Base-by-base conservation (phyloP, 2,888 invertebrate genomes). In the Formica aserva region DNA sequence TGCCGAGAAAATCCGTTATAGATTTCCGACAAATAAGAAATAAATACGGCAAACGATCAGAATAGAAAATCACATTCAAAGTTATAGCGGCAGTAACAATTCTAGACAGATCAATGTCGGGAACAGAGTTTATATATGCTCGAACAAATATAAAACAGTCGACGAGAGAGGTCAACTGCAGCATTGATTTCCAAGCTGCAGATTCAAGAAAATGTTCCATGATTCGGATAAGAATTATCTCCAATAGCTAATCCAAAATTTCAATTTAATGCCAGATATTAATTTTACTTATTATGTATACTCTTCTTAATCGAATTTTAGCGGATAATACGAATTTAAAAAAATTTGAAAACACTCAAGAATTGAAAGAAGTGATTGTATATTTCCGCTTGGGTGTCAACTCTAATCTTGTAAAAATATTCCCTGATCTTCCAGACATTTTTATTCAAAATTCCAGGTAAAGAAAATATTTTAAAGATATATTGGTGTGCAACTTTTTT, bases 11-110 rank as follows among this genome's bases (percentile, higher is more conserved):
- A 57, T 38, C 1, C 26, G 26, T 72, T 26, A 26, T 15, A 13
- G 15, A 71, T 38, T 57, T 72, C 8, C 57, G 38, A 57, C 57
- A 57, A 72, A 57, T 38, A 72, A 57, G 18, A 72, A 72, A 57
- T 57, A 38, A 72, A 72, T 15, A 38, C 18, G 57, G 18, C 72
- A 57, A 57, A 57, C 2, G 18, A 71, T 71, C 71, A 15, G 15
- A 71, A 22, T 22, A 35, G 35, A 6, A 55, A 11, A 1, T 57
- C 26, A 35, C 18, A 38, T 57, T 38, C 57, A 3, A 57, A 11
- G 3, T 38, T 26, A 0, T 15, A 71, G 8, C 72, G 18, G 18
- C 72, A 35, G 52, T 29, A 69, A 0, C 35, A 72, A 11, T 11
- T 57, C 38, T 26, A 57, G 57, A 22, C 38, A 11, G 38, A 22